Conservation (phyloP, 2,797 vertebrate genomes). For the Emydoidea blandingii region DNA sequence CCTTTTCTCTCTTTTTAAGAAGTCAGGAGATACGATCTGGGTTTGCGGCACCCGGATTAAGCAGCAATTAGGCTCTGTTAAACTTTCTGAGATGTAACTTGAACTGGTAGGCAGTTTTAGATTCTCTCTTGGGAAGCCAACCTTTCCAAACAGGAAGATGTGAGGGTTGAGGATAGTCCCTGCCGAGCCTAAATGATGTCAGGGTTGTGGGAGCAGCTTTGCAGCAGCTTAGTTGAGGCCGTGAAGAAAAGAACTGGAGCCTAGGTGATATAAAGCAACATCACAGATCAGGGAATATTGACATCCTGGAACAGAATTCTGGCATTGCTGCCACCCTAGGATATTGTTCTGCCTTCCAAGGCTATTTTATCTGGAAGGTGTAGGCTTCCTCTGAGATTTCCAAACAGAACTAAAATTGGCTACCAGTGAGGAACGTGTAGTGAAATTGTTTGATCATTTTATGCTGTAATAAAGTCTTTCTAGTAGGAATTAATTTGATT, state of each 20-base stretch:
- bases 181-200: background rate
- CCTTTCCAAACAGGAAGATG: background rate
- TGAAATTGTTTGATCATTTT: constrained; percentile 8
- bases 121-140: background rate
- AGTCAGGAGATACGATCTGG: background rate
- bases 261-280: constrained; percentile 25
- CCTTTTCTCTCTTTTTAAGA: background rate
- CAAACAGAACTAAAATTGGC: constrained; percentile 7
- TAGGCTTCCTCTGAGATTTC: constrained; percentile 31
- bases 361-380: background rate
- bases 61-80: background rate
- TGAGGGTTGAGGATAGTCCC: background rate
- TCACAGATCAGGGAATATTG: background rate
- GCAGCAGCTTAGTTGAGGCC: constrained; percentile 40
- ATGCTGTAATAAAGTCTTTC: constrained; percentile 25
- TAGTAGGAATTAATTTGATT: constrained; percentile 12
- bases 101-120: background rate
- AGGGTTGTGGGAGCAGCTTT: constrained; percentile 24
- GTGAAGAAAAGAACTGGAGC: background rate
- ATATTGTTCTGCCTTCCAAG: background rate
- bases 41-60: background rate
- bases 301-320: background rate
- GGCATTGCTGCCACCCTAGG: background rate
- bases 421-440: background rate
- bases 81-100: background rate